Base-by-base conservation (phyloP, 2,797 vertebrate species). In the Gymnocypris eckloni region DNA sequence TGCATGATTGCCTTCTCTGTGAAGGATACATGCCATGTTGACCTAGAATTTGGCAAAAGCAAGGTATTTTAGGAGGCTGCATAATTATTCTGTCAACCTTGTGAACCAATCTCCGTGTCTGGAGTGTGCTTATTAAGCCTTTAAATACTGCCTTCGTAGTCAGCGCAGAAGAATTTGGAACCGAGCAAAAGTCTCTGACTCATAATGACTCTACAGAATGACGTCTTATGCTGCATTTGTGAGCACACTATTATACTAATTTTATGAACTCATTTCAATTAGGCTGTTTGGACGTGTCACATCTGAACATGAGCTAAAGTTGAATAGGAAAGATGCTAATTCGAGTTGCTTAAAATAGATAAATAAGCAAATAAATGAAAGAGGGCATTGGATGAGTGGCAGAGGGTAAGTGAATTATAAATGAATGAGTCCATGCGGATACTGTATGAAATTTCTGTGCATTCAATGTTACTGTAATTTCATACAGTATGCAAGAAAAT, bases 61-160 rank as follows among this genome's bases (percentile, higher is more conserved):
- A 39, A 77, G 50, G 10, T 56, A 54, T 76, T 76, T 56, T 52
- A 39, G 50, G 18, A 54, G 50, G 28, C 72, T 52, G 28, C 16
- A 13, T 54, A 54, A 77, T 77, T 56, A 39, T 77, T 10, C 73
- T 77, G 73, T 77, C 50, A 77, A 77, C 73, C 33, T 56, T 76
- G 56, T 77, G 33, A 37, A 56, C 73, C 25, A 56, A 18, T 33
- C 73, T 77, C 13, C 16, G 1, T 77, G 6, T 56, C 28, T 77
- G 25, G 25, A 50, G 8, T 76, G 33, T 77, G 73, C 73, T 50
- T 77, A 39, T 77, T 77, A 77, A 56, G 33, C 18, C 18, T 28
- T 37, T 37, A 77, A 77, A 77, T 39, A 77, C 33, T 54, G 73
- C 50, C 50, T 54, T 79, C 22, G 39, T 45, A 10, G 39, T 39